Conservation (phyloP, 2,888 invertebrate genomes). For the Lasioglossum oenotherae region DNA sequence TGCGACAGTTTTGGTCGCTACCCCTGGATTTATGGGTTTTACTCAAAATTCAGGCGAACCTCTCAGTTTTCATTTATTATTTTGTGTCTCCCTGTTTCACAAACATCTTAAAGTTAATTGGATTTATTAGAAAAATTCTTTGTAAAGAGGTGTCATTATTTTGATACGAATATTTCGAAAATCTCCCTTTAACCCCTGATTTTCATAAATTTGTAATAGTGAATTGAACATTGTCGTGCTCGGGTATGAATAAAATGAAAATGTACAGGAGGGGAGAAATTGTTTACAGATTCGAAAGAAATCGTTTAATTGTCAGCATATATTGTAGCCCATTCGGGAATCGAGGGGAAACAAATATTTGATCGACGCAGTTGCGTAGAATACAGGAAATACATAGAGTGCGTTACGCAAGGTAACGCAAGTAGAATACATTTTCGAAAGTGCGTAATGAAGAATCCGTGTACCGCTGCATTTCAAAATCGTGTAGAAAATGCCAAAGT, state of each 20-base stretch:
- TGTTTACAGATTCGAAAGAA: no score
- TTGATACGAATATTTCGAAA: no score
- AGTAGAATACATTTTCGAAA: constrained; percentile 39
- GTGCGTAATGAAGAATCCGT: constrained; percentile 19
- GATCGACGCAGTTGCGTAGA: neutral
- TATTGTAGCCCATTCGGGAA: neutral
- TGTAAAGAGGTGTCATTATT: no score
- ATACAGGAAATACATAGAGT: neutral
- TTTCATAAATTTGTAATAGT: neutral
- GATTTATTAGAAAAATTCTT: neutral
- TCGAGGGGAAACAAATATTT: constrained; percentile 9
- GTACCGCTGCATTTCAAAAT: constrained; percentile 28
- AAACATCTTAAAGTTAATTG: neutral
- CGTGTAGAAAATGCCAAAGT: constrained; percentile 12
- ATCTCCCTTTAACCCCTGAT: no score
- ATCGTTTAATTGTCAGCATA: neutral
- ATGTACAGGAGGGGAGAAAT: neutral
- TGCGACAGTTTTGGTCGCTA: constrained; percentile 26
- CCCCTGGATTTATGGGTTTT: neutral
- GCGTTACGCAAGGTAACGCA: constrained; percentile 31
- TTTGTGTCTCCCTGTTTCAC: neutral
- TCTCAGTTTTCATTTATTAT: neutral
- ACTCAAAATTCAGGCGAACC: neutral
- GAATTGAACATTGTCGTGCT: neutral
- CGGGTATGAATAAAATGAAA: neutral